Percentiles rank a stretch among this genome's conserved stretches.
Evolutionary conservation across 2,113 vertebrate species (phyloP).

Genomic region (Sapayoa aenigma): DNA sequence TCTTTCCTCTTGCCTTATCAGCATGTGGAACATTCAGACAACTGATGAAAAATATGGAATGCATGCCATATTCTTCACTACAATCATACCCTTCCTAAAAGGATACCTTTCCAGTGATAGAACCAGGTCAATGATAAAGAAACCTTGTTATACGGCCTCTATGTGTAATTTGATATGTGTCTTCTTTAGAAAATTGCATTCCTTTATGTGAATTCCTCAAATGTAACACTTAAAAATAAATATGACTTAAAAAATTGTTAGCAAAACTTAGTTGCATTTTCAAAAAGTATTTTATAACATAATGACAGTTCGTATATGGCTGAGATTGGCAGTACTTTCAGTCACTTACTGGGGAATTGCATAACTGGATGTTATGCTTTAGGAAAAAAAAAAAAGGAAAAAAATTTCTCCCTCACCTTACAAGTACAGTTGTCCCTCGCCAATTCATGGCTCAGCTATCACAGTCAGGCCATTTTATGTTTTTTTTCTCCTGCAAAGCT

Average conservation of each 20-base stretch:
- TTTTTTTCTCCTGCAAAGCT: no score
- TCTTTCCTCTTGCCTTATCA: neutral
- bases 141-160: neutral
- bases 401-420: neutral
- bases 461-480: no score
- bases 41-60: neutral
- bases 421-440: no score
- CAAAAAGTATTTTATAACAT: neutral
- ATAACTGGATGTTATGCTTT: neutral
- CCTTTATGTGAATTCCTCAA: neutral
- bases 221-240: neutral
- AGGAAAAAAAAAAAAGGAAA: neutral
- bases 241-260: neutral
- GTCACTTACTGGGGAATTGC: neutral
- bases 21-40: neutral
- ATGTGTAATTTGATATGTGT: neutral
- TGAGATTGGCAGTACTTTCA: neutral
- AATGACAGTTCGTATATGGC: neutral
- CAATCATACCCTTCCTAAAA: neutral
- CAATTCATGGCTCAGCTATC: no score
- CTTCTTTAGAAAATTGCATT: neutral
- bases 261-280: neutral
- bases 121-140: neutral
- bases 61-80: neutral
- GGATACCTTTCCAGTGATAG: neutral